These are phyloP conservation scores for Leptoteleia sp. DNA, from an alignment of 1,140 invertebrate genomes.

Conservation along the genomic window DNA sequence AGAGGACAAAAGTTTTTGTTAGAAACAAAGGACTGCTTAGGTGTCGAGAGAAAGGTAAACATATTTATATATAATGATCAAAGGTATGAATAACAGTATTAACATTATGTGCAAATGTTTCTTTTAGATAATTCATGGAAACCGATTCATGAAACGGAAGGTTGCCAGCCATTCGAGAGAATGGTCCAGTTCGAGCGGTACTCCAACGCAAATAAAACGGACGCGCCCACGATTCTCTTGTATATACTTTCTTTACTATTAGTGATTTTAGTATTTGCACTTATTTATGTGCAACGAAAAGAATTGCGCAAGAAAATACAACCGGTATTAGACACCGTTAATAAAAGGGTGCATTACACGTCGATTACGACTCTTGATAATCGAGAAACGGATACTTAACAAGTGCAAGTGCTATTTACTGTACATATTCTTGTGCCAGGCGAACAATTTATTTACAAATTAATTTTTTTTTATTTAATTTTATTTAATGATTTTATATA, in stretches of 20 bases:
- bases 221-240: constrained; percentile 82
- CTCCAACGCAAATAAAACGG: constrained; percentile 69
- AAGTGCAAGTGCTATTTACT: constrained; percentile 15
- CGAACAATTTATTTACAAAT: constrained; percentile 13
- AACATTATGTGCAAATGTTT: no score
- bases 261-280: constrained; percentile 81
- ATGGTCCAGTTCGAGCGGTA: constrained; percentile 29
- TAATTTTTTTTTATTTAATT: no score
- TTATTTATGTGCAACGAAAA: constrained; percentile 84
- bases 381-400: constrained; percentile 78
- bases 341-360: constrained; percentile 88
- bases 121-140: constrained; percentile 71
- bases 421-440: constrained; percentile 44
- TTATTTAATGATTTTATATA: no score
- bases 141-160: constrained; percentile 68
- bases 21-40: constrained; percentile 82
- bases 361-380: constrained; percentile 83
- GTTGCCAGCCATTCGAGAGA: constrained; percentile 61
- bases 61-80: constrained; percentile 5
- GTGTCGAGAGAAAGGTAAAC: constrained; percentile 77
- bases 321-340: constrained; percentile 85
- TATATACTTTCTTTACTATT: constrained; percentile 83
- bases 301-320: constrained; percentile 82
- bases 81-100: no score
- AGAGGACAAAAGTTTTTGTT: constrained; percentile 83